Percentiles rank a stretch among this genome's conserved stretches.
Evolutionary conservation across 2,797 vertebrate species (phyloP).

Genomic region (Manis crassicaudata): DNA sequence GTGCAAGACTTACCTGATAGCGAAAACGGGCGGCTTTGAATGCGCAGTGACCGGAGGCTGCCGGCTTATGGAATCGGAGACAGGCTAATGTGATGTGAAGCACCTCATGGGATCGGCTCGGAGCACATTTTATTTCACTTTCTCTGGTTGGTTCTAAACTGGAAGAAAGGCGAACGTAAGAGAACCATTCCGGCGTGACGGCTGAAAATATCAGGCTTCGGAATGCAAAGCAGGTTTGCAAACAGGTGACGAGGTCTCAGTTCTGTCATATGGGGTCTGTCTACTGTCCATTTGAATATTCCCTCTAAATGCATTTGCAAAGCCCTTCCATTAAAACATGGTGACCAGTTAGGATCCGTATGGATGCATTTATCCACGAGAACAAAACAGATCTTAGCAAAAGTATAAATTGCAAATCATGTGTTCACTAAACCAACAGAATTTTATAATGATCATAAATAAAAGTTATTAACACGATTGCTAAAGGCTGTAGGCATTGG

Average conservation of each 20-base stretch:
- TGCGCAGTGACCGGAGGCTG: accelerated
- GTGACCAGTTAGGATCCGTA: not conserved
- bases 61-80: accelerated
- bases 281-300: accelerated
- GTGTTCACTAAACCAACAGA: not conserved
- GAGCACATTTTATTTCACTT: not conserved
- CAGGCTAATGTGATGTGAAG: accelerated
- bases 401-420: too few species aligned
- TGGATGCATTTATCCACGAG: too few species aligned
- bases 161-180: not conserved
- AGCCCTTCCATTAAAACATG: accelerated
- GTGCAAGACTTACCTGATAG: accelerated
- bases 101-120: accelerated
- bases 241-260: accelerated
- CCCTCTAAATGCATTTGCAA: not conserved
- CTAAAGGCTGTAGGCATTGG: not conserved
- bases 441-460: not conserved
- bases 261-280: accelerated
- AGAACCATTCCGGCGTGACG: too few species aligned
- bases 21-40: accelerated
- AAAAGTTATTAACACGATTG: not conserved
- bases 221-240: accelerated
- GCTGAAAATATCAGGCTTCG: accelerated
- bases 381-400: not conserved
- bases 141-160: not conserved